These are phyloP conservation scores for Peromyscus melanophrys DNA, from an alignment of 2,797 vertebrate species.

Conservation along the genomic window DNA sequence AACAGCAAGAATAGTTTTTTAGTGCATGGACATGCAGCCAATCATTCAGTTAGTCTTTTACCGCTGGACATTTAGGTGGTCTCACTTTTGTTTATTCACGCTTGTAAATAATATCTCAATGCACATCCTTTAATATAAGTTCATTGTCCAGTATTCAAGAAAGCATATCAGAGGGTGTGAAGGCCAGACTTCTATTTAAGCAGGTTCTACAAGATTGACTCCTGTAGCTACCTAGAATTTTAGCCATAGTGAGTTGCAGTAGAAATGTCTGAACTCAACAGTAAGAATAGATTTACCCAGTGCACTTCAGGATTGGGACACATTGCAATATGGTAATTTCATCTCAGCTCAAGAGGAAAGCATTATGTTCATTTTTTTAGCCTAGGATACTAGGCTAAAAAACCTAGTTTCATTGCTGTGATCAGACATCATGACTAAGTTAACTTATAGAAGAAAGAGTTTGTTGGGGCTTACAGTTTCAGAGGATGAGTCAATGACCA, in stretches of 20 bases:
- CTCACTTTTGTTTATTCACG: not conserved
- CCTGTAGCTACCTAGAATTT: conserved; percentile 49
- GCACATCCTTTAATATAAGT: conserved; percentile 63
- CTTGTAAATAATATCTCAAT: conserved; percentile 61
- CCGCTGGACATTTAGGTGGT: not conserved
- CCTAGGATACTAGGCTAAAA: too few species aligned
- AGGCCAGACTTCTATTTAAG: conserved; percentile 73
- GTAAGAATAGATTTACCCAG: conserved; percentile 38
- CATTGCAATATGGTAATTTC: not conserved
- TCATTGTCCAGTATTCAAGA: conserved; percentile 47
- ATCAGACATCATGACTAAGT: not conserved
- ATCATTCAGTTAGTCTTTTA: not conserved
- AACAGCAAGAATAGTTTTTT: conserved; percentile 4
- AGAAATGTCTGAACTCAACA: conserved; percentile 19
- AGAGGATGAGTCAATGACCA: not conserved
- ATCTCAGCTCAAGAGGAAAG: not conserved
- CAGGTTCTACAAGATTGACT: conserved; percentile 51
- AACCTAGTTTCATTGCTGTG: not conserved
- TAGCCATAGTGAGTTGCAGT: not conserved
- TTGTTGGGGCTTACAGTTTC: not conserved
- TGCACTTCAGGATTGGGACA: not conserved
- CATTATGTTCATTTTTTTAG: conserved; percentile 17
- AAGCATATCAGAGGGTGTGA: conserved; percentile 21
- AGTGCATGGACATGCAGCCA: not conserved
- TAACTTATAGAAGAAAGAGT: not conserved